phyloP scores from a whole-genome alignment of 2,888 invertebrate genomes.

The Dynastes tityus region DNA sequence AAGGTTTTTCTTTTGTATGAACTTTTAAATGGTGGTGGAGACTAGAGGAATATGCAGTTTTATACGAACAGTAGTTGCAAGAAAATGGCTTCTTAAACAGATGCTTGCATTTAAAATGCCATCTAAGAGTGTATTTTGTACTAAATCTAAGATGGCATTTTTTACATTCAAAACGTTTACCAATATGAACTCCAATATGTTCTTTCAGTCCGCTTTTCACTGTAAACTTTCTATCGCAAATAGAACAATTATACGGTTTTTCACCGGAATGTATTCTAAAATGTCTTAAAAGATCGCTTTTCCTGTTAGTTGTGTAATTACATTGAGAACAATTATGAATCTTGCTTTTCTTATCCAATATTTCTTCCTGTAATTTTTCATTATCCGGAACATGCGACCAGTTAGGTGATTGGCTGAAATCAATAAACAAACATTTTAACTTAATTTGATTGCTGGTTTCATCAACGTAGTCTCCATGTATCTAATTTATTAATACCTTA shows the following conservation, averaged over 20 bases:
- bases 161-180: neutral
- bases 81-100: neutral
- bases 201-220: neutral
- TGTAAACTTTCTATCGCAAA: neutral
- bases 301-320: neutral
- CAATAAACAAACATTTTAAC: neutral
- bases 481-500: too few species aligned
- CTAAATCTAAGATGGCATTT: neutral
- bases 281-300: neutral
- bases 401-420: neutral
- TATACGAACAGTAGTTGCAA: neutral
- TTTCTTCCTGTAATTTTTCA: too few species aligned
- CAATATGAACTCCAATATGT: neutral
- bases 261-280: neutral
- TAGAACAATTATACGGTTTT: neutral
- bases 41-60: neutral
- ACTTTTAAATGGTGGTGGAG: too few species aligned
- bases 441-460: neutral
- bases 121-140: neutral
- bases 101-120: neutral
- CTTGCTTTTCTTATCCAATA: neutral
- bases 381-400: neutral
- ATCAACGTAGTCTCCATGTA: too few species aligned
- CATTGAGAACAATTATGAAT: neutral
- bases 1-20: too few species aligned